These are phyloP conservation scores for Protosalanx chinensis DNA, from an alignment of 2,797 vertebrate genomes.

Conservation along the genomic window DNA sequence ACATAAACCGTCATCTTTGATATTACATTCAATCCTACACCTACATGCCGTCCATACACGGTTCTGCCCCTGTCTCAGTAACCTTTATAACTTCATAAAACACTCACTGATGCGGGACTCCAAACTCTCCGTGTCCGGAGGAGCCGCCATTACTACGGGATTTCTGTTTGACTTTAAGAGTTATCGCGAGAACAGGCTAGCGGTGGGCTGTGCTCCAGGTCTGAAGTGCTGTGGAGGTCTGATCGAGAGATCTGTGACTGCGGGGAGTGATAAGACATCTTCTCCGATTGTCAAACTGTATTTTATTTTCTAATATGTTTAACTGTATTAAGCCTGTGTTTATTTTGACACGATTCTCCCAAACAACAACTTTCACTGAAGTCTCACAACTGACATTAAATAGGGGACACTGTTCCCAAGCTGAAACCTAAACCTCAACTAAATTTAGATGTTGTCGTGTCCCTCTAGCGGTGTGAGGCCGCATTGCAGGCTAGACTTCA, in stretches of 20 bases:
- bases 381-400: too few species aligned
- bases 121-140: conserved; percentile 87
- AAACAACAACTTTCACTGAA: too few species aligned
- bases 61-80: not conserved
- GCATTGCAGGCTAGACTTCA: not conserved
- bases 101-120: conserved; percentile 94
- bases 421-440: conserved; percentile 37
- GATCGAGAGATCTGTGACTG: too few species aligned
- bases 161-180: conserved; percentile 41
- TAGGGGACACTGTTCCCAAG: conserved; percentile 14
- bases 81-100: conserved; percentile 39
- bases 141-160: conserved; percentile 79
- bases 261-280: not conserved
- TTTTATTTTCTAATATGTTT: not conserved
- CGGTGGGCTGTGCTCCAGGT: too few species aligned
- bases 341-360: not conserved
- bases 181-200: conserved; percentile 53
- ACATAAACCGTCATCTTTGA: conserved; percentile 7
- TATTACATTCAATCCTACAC: not conserved
- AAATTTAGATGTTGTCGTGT: conserved; percentile 43
- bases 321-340: not conserved
- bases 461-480: conserved; percentile 43
- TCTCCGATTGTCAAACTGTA: not conserved
- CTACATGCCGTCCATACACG: not conserved
- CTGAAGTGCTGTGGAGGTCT: too few species aligned